Conservation (phyloP, 1,140 invertebrate species). For the Liolophura sinensis region DNA sequence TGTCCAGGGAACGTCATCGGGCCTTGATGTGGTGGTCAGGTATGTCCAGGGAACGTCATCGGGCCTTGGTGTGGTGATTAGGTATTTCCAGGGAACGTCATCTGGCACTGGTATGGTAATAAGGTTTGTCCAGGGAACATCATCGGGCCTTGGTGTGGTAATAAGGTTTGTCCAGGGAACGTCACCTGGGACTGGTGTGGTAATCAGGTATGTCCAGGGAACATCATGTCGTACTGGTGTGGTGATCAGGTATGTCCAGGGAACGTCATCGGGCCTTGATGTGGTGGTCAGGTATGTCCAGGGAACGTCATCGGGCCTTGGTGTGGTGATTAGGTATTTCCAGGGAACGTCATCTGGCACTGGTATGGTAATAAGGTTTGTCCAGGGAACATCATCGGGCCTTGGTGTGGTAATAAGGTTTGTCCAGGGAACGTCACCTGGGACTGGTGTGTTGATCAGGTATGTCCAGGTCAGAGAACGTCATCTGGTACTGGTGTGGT, state of each 20-base stretch:
- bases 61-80: conserved; percentile 64
- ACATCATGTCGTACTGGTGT: conserved; percentile 65
- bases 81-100: too few species aligned
- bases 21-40: conserved; percentile 64
- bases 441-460: conserved; percentile 64
- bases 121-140: too few species aligned
- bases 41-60: too few species aligned
- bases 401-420: too few species aligned
- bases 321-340: conserved; percentile 62
- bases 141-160: too few species aligned
- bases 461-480: too few species aligned
- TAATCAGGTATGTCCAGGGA: conserved; percentile 59
- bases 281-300: conserved; percentile 60
- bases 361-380: conserved; percentile 62
- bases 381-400: too few species aligned
- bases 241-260: conserved; percentile 60
- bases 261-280: conserved; percentile 64
- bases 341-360: conserved; percentile 61
- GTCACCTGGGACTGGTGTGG: conserved; percentile 64
- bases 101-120: conserved; percentile 64
- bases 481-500: conserved; percentile 63
- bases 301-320: conserved; percentile 63
- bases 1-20: too few species aligned
- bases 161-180: too few species aligned
- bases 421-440: too few species aligned